Evolutionary conservation across 2,113 vertebrate genomes (phyloP), one percentile per base, ranked within the genome.

Genomic region (Sceloporus tristichus): DNA sequence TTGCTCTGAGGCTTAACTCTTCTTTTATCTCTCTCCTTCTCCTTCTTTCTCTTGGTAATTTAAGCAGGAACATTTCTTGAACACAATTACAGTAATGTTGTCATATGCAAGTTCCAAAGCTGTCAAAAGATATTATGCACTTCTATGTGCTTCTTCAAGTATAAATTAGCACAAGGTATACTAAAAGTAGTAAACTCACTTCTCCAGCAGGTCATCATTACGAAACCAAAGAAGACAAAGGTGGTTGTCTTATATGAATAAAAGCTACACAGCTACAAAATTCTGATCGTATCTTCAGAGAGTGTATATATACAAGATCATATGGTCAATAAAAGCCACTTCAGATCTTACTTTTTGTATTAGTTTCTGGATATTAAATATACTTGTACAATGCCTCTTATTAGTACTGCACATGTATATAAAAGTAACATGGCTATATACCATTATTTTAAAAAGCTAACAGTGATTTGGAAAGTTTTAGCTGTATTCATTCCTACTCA

Each of bases 1-100:
- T 66, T 88, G 93, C 90, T 92, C 90, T 87, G 89, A 74, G 89
- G 91, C 90, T 94, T 91, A 92, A 91, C 88, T 91, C 90, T 78
- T 86, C 27, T 27, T 14, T 78, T 78, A 38, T 48, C 40, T 79
- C 8, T 70, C 27, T 65, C 59, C 29, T 53, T 59, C 48, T 85
- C 82, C 89, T 89, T 83, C 89, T 82, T 88, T 80, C 89, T 90
- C 86, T 92, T 92, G 91, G 90, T 75, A 85, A 87, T 85, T 62
- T 92, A 87, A 92, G 74, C 87, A 89, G 81, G 86, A 88, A 91
- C 84, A 74, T 89, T 90, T 87, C 82, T 93, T 90, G 93, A 92
- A 93, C 56, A 75, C 85, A 73, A 85, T 91, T 88, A n/a, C n/a
- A n/a, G n/a, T n/a, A 90, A 77, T 54, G 68, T 88, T 85, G 87